Evolutionary conservation across 2,888 invertebrate species (phyloP).

Genomic region (Diachrysia chrysitis): DNA sequence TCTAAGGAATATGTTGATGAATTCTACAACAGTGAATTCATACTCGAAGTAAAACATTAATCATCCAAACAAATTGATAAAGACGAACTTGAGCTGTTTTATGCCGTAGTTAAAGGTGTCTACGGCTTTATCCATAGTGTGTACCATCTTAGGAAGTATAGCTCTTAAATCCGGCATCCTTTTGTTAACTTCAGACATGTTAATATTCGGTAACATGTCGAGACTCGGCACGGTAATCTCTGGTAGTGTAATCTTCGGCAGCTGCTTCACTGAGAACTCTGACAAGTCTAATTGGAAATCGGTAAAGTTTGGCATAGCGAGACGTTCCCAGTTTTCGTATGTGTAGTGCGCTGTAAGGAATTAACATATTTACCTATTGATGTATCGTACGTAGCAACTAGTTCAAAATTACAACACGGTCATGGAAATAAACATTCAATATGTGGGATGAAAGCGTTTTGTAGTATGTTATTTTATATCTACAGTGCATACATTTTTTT

Average conservation of each 20-base stretch:
- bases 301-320: slow-evolving; percentile 84
- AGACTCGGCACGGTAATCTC: slow-evolving; percentile 73
- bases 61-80: neutral
- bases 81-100: neutral
- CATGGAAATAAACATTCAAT: no score
- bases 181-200: slow-evolving; percentile 74
- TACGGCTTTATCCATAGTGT: slow-evolving; percentile 83
- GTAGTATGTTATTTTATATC: no score
- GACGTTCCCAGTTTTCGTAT: slow-evolving; percentile 82
- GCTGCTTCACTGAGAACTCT: slow-evolving; percentile 72
- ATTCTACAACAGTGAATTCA: neutral
- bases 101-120: slow-evolving; percentile 87
- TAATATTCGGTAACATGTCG: slow-evolving; percentile 65
- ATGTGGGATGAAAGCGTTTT: no score
- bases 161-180: slow-evolving; percentile 75
- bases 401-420: neutral
- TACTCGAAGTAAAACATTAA: neutral
- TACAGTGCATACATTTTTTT: no score
- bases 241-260: slow-evolving; percentile 65
- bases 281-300: slow-evolving; percentile 81
- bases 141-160: slow-evolving; percentile 78
- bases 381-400: neutral
- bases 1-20: neutral
- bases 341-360: slow-evolving; percentile 87
- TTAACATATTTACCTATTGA: slow-evolving; percentile 58